A percentile compares a stretch with the other conserved stretches of the same genome.
Conservation (phyloP, 2,113 vertebrate species). For the Condylura cristata region DNA sequence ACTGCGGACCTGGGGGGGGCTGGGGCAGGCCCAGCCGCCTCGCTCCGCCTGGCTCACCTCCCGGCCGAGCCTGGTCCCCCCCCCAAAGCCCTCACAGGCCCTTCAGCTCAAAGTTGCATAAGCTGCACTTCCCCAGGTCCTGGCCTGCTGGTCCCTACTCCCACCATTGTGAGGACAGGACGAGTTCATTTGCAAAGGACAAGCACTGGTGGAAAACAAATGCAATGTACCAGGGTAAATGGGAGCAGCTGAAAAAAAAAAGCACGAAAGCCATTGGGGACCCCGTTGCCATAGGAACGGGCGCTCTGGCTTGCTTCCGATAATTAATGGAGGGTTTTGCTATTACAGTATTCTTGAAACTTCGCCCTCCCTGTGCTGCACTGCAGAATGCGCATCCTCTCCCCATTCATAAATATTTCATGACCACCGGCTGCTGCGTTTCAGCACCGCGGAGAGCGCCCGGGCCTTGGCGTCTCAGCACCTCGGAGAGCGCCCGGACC, state of each 20-base stretch:
- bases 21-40: background rate
- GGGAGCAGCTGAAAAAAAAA: slow-evolving; percentile 72
- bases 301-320: slow-evolving; percentile 85
- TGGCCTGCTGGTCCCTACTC: background rate
- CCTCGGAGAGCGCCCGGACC: slow-evolving; percentile 64
- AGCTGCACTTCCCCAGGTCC: background rate
- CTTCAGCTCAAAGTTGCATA: slow-evolving; percentile 34
- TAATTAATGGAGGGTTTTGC: slow-evolving; percentile 90
- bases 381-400: slow-evolving; percentile 87
- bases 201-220: slow-evolving; percentile 61
- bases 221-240: slow-evolving; percentile 58
- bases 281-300: slow-evolving; percentile 89
- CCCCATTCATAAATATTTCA: slow-evolving; percentile 93
- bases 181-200: slow-evolving; percentile 59
- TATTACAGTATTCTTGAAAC: slow-evolving; percentile 88
- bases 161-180: background rate
- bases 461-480: slow-evolving; percentile 79
- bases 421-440: slow-evolving; percentile 84
- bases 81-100: background rate
- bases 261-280: slow-evolving; percentile 85
- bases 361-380: slow-evolving; percentile 85
- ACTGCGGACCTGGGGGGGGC: no score
- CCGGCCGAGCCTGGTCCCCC: no score
- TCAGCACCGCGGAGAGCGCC: slow-evolving; percentile 79
- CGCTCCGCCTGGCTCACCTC: no score